phyloP scores from a whole-genome alignment of 2,888 invertebrate species.

The Anthrax anthrax region DNA sequence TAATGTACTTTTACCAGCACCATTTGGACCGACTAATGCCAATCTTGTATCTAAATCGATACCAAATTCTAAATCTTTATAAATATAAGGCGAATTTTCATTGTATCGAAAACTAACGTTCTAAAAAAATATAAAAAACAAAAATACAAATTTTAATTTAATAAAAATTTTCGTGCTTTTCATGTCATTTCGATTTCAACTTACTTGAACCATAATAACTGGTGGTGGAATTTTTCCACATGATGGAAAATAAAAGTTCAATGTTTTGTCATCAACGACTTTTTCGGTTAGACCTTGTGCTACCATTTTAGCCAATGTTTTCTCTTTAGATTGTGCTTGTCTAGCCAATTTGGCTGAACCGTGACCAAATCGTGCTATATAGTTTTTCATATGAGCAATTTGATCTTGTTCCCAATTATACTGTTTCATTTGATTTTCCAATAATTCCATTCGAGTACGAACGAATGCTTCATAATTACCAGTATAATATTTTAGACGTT shows the following conservation, averaged over 20 bases:
- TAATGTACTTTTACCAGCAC: slow-evolving; percentile 96
- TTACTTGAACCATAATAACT: slow-evolving; percentile 93
- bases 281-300: slow-evolving; percentile 94
- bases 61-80: slow-evolving; percentile 95
- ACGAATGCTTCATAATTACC: slow-evolving; percentile 96
- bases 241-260: slow-evolving; percentile 90
- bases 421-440: slow-evolving; percentile 98
- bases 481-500: slow-evolving; percentile 86
- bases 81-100: slow-evolving; percentile 78
- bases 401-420: slow-evolving; percentile 99
- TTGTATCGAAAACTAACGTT: slow-evolving; percentile 93
- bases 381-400: slow-evolving; percentile 99
- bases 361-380: slow-evolving; percentile 98
- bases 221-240: slow-evolving; percentile 97
- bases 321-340: slow-evolving; percentile 99
- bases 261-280: slow-evolving; percentile 76
- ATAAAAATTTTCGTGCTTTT: background rate
- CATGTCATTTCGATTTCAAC: slow-evolving; percentile 6
- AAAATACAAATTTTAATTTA: background rate
- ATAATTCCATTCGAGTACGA: slow-evolving; percentile 79
- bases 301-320: slow-evolving; percentile 98
- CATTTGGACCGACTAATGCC: slow-evolving; percentile 95
- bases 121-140: slow-evolving; percentile 29
- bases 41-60: slow-evolving; percentile 93
- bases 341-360: slow-evolving; percentile 96